These are phyloP conservation scores for Tetramorium alpestre DNA, from an alignment of 1,140 invertebrate species.

Conservation along the genomic window DNA sequence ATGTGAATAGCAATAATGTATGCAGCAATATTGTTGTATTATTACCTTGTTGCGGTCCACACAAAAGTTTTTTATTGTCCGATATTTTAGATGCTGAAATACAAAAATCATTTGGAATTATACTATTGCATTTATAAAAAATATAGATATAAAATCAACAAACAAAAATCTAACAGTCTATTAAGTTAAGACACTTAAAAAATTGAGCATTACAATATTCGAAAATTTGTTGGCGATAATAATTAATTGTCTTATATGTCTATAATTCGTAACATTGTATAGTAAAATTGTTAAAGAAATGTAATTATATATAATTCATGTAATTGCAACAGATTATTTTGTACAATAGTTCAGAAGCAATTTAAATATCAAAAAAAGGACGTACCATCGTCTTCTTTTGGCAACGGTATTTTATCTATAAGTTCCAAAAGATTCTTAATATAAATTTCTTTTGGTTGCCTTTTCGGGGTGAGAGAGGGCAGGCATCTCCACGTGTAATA, in stretches of 20 bases:
- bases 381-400: conserved; percentile 83
- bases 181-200: background rate
- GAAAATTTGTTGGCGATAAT: background rate
- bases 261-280: background rate
- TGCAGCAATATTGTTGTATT: background rate
- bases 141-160: background rate
- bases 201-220: background rate
- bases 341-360: background rate
- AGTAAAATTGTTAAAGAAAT: background rate
- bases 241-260: background rate
- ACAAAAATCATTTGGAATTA: background rate
- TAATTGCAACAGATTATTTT: conserved; percentile 14
- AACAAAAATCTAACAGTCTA: background rate
- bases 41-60: conserved; percentile 76
- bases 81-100: conserved; percentile 69
- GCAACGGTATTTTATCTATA: conserved; percentile 87
- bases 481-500: conserved; percentile 87
- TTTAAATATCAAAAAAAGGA: background rate
- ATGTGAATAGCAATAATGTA: background rate
- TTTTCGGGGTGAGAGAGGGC: conserved; percentile 86
- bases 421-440: conserved; percentile 90
- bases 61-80: conserved; percentile 76
- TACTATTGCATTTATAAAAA: background rate
- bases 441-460: conserved; percentile 87
- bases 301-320: no score